Evolutionary conservation across 1,140 invertebrate species (phyloP), one percentile per base, ranked within the genome.

Genomic region (Cydia fagiglandana): DNA sequence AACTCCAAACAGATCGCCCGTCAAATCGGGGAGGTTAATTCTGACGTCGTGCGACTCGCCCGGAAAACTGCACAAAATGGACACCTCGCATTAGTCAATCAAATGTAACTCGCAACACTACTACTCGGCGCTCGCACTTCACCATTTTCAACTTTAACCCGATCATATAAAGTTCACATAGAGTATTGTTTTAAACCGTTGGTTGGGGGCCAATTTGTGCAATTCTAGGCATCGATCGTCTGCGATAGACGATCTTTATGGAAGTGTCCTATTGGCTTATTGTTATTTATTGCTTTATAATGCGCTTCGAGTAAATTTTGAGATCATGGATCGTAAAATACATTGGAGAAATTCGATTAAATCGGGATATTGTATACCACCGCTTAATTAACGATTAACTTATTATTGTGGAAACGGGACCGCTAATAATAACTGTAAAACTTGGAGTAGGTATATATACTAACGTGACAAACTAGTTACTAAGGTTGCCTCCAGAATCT

Each of bases 1-100:
- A 66, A 73, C 64, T 74, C 77, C 73, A 83, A 86, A 86, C 76
- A 82, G 80, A 84, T 83, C 76, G 80, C 50, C 80, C 83, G 83
- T 85, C 81, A 83, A 56, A 76, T 61, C 83, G 81, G 83, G 73
- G 74, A 76, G 84, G 83, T 85, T 84, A 84, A 85, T 84, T 81
- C 75, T 74, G 82, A 78, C 81, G 73, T 76, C 79, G 79, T 80
- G 79, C 79, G 76, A 79, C 77, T 77, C 66, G 81, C 81, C 30
- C 66, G 84, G 81, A 86, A 85, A 84, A 81, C 79, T 73, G 77
- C 78, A 74, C 45, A 79, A 78, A 79, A 83, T 75, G 53, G 73
- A 79, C 75, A 78, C 75, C 76, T 76, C 74, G 74, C 79, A 81
- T 83, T 81, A 86, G 79, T 88, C 83, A 83, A 81, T 86, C 82